Conservation (phyloP, 2,113 vertebrate genomes). For the Chauna torquata region DNA sequence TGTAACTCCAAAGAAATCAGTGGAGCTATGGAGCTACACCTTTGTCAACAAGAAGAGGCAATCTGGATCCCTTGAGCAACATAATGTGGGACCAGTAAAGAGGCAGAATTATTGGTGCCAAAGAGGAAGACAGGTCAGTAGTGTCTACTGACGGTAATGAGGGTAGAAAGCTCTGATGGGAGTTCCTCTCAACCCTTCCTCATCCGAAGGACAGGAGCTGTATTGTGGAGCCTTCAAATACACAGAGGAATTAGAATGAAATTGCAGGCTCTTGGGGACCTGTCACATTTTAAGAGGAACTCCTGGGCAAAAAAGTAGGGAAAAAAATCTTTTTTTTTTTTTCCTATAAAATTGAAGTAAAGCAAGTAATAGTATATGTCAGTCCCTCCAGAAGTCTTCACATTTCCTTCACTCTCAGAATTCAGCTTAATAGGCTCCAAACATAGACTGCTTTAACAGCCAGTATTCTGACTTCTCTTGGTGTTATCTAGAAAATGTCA, state of each 20-base stretch:
- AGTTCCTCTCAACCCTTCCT: neutral
- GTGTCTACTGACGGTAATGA: neutral
- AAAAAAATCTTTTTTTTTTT: neutral
- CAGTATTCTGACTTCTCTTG: conserved; percentile 62
- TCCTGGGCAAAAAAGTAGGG: neutral
- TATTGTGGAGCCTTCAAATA: neutral
- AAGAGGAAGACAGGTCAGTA: neutral
- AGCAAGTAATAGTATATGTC: neutral
- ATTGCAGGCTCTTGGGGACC: neutral
- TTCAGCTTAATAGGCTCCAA: conserved; percentile 57
- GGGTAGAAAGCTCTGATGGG: neutral
- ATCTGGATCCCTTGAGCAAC: neutral
- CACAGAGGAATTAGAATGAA: neutral
- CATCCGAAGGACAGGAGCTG: neutral
- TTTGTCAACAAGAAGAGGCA: neutral
- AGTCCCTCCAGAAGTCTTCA: conserved; percentile 26
- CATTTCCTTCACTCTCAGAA: conserved; percentile 45
- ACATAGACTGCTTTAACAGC: conserved; percentile 59
- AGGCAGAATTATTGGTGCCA: neutral
- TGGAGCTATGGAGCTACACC: neutral
- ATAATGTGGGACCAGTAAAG: neutral
- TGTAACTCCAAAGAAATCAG: neutral
- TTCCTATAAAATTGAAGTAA: conserved; percentile 6
- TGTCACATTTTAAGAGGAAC: neutral
- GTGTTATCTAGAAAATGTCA: conserved; percentile 64